Percentiles rank a stretch among this genome's conserved stretches.
phyloP scores from a whole-genome alignment of 2,797 vertebrate genomes.

The Falco novaeseelandiae region DNA sequence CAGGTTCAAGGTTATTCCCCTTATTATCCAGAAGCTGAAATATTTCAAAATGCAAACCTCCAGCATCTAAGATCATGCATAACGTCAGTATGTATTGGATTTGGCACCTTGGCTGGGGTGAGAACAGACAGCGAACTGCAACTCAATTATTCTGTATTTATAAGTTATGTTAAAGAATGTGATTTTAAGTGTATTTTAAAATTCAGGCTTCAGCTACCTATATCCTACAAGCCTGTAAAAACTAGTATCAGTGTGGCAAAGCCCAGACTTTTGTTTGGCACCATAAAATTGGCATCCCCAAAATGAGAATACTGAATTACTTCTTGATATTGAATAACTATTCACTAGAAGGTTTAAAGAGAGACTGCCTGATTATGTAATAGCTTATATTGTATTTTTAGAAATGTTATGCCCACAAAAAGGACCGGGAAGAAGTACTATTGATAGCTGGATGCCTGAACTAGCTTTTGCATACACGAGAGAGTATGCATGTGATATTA shows the following conservation, averaged over 20 bases:
- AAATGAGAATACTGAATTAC: not conserved
- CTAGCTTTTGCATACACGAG: not conserved
- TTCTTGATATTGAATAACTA: not conserved
- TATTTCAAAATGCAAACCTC: not conserved
- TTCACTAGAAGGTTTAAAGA: not conserved
- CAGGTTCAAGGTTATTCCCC: not conserved
- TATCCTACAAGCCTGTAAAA: not conserved
- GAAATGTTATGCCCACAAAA: not conserved
- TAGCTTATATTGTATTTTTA: not conserved
- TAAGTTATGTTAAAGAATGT: not conserved
- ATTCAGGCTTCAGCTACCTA: not conserved
- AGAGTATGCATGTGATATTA: accelerated
- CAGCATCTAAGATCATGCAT: not conserved
- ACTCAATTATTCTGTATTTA: not conserved
- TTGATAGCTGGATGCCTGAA: not conserved
- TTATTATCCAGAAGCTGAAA: not conserved
- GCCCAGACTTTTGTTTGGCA: not conserved
- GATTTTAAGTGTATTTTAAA: not conserved
- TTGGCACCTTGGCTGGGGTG: not conserved
- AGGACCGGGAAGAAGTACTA: not conserved
- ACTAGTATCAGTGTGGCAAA: not conserved
- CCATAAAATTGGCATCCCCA: not conserved
- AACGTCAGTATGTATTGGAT: not conserved
- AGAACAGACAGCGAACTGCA: not conserved
- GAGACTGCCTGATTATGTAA: not conserved